Percentiles rank a stretch among this genome's conserved stretches.
phyloP scores from a whole-genome alignment of 2,797 vertebrate genomes.

The Anniella stebbinsi region DNA sequence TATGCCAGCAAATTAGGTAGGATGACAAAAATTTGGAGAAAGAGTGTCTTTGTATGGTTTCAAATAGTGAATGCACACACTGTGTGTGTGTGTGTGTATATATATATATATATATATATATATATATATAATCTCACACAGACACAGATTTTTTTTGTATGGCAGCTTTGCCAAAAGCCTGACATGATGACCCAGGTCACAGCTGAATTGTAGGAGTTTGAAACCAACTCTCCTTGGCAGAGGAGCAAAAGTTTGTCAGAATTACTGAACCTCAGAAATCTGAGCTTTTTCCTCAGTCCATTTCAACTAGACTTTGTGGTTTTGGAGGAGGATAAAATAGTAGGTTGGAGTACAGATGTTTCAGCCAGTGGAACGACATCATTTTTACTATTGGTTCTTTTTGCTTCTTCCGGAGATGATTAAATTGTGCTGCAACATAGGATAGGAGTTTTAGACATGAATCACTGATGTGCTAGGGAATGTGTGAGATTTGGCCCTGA shows the following conservation, averaged over 20 bases:
- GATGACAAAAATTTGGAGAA: background rate
- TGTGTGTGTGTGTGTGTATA: background rate
- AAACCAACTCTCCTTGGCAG: background rate
- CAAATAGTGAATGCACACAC: background rate
- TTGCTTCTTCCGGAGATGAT: too few relatives aligned
- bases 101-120: too few relatives aligned
- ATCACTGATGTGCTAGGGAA: background rate
- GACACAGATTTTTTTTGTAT: slow-evolving; percentile 27
- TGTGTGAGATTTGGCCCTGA: background rate
- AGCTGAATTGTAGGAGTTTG: slow-evolving; percentile 21
- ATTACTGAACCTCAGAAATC: slow-evolving; percentile 7
- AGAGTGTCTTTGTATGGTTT: slow-evolving; percentile 1
- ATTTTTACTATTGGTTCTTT: background rate
- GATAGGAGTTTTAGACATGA: background rate
- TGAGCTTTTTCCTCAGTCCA: slow-evolving; percentile 7
- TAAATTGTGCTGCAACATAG: background rate
- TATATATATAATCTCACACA: background rate
- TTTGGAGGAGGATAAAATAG: slow-evolving; percentile 10
- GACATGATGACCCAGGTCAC: background rate
- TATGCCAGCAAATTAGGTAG: background rate
- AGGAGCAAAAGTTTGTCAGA: slow-evolving; percentile 1
- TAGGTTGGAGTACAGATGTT: background rate
- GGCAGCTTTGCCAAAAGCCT: background rate
- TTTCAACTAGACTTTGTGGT: background rate
- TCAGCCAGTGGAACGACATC: background rate